These are phyloP conservation scores for Elegia similella DNA, from an alignment of 2,888 invertebrate species.

Conservation along the genomic window DNA sequence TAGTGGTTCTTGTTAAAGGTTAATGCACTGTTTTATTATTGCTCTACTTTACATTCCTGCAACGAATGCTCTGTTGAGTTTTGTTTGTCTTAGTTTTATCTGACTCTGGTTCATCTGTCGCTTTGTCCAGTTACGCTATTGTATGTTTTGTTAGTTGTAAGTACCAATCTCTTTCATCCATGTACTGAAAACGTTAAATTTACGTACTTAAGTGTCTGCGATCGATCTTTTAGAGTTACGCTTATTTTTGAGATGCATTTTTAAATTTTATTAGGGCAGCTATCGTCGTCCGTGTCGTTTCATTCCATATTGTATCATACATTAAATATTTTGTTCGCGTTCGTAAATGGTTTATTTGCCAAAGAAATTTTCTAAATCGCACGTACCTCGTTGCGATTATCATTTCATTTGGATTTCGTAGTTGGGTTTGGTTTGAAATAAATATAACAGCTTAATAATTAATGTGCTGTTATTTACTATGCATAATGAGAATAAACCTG, in stretches of 20 bases:
- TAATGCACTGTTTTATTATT: slow-evolving; percentile 67
- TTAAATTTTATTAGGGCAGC: slow-evolving; percentile 69
- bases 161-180: slow-evolving; percentile 61
- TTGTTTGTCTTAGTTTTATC: slow-evolving; percentile 73
- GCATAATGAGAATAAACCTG: slow-evolving; percentile 68
- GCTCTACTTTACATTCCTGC: slow-evolving; percentile 79
- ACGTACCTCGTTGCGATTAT: slow-evolving; percentile 46
- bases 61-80: slow-evolving; percentile 75
- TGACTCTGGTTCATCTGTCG: slow-evolving; percentile 59
- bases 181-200: slow-evolving; percentile 64
- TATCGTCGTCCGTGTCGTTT: slow-evolving; percentile 65
- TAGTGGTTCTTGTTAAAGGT: slow-evolving; percentile 66
- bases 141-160: slow-evolving; percentile 59
- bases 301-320: slow-evolving; percentile 65
- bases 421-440: slow-evolving; percentile 56
- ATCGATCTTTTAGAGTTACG: slow-evolving; percentile 59
- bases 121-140: slow-evolving; percentile 66
- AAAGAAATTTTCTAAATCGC: slow-evolving; percentile 67
- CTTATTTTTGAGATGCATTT: slow-evolving; percentile 76
- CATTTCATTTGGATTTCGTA: slow-evolving; percentile 45
- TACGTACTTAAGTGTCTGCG: slow-evolving; percentile 72
- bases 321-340: slow-evolving; percentile 51
- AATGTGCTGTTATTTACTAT: slow-evolving; percentile 53
- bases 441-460: slow-evolving; percentile 52
- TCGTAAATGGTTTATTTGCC: slow-evolving; percentile 67